phyloP scores from a whole-genome alignment of 2,888 invertebrate genomes.

The Lycia hirtaria region DNA sequence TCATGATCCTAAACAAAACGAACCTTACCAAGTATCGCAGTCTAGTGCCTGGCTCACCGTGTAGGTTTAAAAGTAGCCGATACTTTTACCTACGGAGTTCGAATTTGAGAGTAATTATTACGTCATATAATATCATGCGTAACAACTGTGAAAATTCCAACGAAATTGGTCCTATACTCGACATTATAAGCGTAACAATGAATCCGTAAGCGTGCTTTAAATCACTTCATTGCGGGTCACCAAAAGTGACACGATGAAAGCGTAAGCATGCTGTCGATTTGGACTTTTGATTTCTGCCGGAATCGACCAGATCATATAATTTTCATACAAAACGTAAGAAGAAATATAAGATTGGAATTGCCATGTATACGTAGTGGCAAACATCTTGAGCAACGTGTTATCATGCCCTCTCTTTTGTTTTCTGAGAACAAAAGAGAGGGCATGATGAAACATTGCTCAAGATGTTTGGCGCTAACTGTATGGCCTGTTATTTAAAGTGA shows the following conservation, averaged over 20 bases:
- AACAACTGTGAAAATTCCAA: constrained; percentile 1
- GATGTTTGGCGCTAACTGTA: neutral
- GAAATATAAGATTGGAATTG: too few species aligned
- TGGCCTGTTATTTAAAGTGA: neutral
- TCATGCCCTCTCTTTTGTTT: too few species aligned
- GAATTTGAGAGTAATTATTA: neutral
- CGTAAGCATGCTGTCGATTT: neutral
- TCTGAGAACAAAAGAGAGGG: too few species aligned
- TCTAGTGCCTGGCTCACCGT: constrained; percentile 47
- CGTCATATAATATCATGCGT: neutral
- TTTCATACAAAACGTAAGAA: too few species aligned
- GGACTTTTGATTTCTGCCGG: too few species aligned
- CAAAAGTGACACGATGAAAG: neutral
- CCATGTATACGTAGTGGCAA: too few species aligned
- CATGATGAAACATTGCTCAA: too few species aligned
- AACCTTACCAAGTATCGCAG: constrained; percentile 46
- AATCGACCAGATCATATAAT: too few species aligned
- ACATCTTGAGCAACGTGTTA: too few species aligned
- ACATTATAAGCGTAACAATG: neutral
- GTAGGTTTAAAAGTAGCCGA: constrained; percentile 19
- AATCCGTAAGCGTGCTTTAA: neutral
- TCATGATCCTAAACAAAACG: too few species aligned
- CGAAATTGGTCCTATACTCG: neutral
- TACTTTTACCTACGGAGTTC: constrained; percentile 15
- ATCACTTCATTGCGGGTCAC: neutral